phyloP scores from a whole-genome alignment of 2,797 vertebrate genomes.

The Columba guinea region DNA sequence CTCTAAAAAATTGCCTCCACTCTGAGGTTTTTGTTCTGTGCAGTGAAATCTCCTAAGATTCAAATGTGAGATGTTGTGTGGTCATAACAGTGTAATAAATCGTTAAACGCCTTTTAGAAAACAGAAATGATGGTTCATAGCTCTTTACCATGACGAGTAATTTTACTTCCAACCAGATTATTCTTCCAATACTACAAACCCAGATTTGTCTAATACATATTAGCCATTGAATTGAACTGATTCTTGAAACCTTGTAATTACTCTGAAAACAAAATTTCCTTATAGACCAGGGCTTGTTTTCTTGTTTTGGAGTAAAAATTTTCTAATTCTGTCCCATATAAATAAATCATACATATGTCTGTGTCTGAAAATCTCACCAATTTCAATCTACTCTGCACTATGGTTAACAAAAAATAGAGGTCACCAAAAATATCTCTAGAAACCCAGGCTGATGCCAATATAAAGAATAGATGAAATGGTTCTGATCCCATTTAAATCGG shows the following conservation, averaged over 20 bases:
- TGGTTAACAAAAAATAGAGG: too few species aligned
- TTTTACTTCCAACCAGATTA: background rate
- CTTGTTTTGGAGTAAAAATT: background rate
- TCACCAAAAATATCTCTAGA: background rate
- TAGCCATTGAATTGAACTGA: background rate
- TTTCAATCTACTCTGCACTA: too few species aligned
- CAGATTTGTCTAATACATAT: conserved; percentile 1
- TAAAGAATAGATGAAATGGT: background rate
- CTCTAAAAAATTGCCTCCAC: background rate
- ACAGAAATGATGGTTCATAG: background rate
- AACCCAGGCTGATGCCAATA: background rate
- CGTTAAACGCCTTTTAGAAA: background rate
- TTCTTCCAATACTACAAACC: background rate
- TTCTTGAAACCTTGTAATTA: background rate
- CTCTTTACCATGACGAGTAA: background rate
- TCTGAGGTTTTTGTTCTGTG: background rate
- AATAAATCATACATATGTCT: background rate
- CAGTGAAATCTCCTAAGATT: background rate
- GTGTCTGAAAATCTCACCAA: background rate
- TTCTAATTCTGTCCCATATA: background rate
- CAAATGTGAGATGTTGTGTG: background rate
- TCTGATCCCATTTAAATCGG: background rate
- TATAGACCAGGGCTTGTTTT: background rate
- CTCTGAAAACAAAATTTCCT: background rate
- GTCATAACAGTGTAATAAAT: background rate